A percentile compares a stretch with the other conserved stretches of the same genome.
Evolutionary conservation across 2,888 invertebrate genomes (phyloP).

Genomic region (Abscondita cerata): DNA sequence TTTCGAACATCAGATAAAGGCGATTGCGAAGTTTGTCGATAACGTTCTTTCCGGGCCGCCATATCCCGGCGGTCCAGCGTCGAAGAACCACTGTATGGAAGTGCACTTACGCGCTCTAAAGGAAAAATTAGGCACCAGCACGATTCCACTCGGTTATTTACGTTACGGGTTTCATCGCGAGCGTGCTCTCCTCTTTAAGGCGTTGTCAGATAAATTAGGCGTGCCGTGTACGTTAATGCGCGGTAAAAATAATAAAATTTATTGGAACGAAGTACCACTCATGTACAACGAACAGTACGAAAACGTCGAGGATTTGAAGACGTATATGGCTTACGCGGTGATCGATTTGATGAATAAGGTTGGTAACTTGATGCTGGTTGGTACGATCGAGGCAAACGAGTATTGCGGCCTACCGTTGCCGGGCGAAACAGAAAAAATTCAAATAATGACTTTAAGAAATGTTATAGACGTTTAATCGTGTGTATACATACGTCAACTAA

Average conservation of each 20-base stretch:
- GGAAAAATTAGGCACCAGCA: constrained; percentile 53
- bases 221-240: constrained; percentile 60
- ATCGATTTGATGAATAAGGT: constrained; percentile 59
- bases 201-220: constrained; percentile 61
- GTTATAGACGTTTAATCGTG: too few species aligned
- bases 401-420: constrained; percentile 47
- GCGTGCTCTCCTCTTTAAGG: constrained; percentile 63
- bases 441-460: too few species aligned
- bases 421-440: background rate
- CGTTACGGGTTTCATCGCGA: constrained; percentile 62
- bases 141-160: constrained; percentile 62
- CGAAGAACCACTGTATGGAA: constrained; percentile 1
- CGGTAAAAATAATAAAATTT: constrained; percentile 43
- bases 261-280: constrained; percentile 56
- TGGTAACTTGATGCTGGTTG: constrained; percentile 57
- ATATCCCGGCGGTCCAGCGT: constrained; percentile 30
- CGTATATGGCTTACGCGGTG: constrained; percentile 53
- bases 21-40: constrained; percentile 48
- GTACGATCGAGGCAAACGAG: constrained; percentile 51
- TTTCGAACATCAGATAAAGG: constrained; percentile 41
- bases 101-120: constrained; percentile 17
- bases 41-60: constrained; percentile 47
- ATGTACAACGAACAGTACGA: constrained; percentile 24
- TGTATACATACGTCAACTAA: too few species aligned
- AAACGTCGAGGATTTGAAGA: constrained; percentile 14